Conservation (phyloP, 1,140 invertebrate genomes). For the Drosophila bipectinata region DNA sequence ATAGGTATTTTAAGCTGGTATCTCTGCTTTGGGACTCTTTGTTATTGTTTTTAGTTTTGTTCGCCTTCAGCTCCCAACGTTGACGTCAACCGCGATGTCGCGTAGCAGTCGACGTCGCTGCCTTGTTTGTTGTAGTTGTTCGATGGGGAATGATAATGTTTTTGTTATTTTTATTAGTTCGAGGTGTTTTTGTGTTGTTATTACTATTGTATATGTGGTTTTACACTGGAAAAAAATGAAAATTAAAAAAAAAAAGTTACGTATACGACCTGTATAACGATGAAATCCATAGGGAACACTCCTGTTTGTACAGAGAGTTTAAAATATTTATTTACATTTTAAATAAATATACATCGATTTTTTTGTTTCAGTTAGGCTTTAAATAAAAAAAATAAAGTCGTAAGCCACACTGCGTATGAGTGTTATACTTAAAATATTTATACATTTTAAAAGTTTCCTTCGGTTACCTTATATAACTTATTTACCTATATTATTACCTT, state of each 20-base stretch:
- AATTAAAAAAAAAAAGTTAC: background rate
- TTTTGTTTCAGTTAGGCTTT: no score
- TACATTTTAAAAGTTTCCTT: no score
- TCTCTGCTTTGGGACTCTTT: constrained; percentile 11
- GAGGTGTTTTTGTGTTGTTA: background rate
- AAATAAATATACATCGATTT: no score
- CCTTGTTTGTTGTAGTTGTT: background rate
- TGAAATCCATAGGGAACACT: no score
- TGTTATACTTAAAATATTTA: no score
- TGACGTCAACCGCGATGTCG: constrained; percentile 2
- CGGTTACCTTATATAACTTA: no score
- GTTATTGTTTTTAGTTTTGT: constrained; percentile 13
- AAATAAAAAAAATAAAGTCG: no score
- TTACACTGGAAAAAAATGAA: background rate
- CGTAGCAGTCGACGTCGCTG: background rate
- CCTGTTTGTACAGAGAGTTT: no score
- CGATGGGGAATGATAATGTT: background rate
- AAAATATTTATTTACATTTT: no score
- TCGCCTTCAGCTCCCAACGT: constrained; percentile 34
- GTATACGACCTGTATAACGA: no score
- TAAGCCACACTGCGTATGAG: no score
- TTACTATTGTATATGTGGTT: background rate
- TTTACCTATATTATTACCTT: no score
- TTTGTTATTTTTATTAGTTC: background rate
- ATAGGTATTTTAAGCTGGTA: constrained; percentile 24